phyloP scores from a whole-genome alignment of 2,113 vertebrate genomes.

The Aegypius monachus region DNA sequence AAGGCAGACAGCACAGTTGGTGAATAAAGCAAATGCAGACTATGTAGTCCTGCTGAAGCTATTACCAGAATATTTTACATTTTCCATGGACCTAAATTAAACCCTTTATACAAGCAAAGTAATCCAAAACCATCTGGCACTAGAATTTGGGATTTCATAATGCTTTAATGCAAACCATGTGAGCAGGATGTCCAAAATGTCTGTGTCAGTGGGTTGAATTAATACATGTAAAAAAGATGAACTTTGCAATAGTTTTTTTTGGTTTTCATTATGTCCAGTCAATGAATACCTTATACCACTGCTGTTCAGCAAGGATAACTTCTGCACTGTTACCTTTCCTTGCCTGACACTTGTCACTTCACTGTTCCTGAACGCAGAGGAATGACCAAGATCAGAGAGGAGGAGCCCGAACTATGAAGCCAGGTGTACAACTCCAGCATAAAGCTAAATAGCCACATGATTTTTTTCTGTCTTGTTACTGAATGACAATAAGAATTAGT shows the following conservation, averaged over 20 bases:
- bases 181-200: not conserved
- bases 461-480: not conserved
- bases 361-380: not conserved
- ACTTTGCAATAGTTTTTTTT: not conserved
- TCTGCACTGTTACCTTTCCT: not conserved
- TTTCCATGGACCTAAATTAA: constrained; percentile 44
- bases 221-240: not conserved
- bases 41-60: constrained; percentile 27
- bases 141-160: constrained; percentile 44
- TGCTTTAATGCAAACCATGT: constrained; percentile 47
- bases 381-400: not conserved
- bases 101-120: constrained; percentile 3
- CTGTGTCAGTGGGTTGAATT: not conserved
- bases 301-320: not conserved
- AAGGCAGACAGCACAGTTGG: not conserved
- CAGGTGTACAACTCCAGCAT: not conserved
- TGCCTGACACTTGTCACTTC: not conserved
- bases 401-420: accelerated
- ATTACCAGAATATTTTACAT: constrained; percentile 32
- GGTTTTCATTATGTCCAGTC: not conserved
- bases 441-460: not conserved
- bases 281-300: not conserved
- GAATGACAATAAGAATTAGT: not conserved
- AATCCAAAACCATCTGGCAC: constrained; percentile 48
- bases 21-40: not conserved